Conservation (phyloP, 1,140 invertebrate species). For the Drosophila elegans region DNA sequence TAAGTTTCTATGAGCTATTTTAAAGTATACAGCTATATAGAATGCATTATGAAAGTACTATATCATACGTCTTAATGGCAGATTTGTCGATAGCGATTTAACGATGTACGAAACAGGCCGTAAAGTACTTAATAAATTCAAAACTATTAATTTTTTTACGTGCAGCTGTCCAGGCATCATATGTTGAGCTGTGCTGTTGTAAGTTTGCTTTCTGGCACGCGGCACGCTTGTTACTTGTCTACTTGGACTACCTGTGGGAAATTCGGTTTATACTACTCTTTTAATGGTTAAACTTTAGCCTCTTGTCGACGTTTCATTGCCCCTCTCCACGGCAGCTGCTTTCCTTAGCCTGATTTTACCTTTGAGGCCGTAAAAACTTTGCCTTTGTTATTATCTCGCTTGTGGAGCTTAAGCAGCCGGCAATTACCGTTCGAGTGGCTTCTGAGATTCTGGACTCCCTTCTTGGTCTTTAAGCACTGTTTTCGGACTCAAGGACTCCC, state of each 20-base stretch:
- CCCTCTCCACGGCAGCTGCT: not conserved
- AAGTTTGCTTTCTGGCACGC: constrained; percentile 40
- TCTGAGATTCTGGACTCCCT: constrained; percentile 63
- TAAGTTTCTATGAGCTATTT: no score
- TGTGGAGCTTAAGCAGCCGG: constrained; percentile 68
- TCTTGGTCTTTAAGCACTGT: constrained; percentile 51
- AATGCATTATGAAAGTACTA: no score
- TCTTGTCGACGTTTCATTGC: constrained; percentile 13
- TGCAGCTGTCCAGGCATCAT: constrained; percentile 1
- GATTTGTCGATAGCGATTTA: no score
- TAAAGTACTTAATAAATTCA: no score
- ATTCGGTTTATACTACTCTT: constrained; percentile 91
- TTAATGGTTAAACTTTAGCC: constrained; percentile 78
- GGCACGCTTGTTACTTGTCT: constrained; percentile 40
- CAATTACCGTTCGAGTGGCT: constrained; percentile 79
- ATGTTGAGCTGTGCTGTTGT: constrained; percentile 21
- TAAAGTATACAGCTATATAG: no score
- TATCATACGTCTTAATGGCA: no score
- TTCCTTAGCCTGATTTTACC: not conserved
- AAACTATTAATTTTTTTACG: constrained; percentile 2
- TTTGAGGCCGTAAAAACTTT: constrained; percentile 62
- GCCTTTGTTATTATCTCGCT: constrained; percentile 73
- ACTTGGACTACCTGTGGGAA: constrained; percentile 88
- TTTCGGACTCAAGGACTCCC: constrained; percentile 22
- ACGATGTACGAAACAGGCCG: no score